Evolutionary conservation across 2,797 vertebrate genomes (phyloP).

Genomic region (Lophius americanus): DNA sequence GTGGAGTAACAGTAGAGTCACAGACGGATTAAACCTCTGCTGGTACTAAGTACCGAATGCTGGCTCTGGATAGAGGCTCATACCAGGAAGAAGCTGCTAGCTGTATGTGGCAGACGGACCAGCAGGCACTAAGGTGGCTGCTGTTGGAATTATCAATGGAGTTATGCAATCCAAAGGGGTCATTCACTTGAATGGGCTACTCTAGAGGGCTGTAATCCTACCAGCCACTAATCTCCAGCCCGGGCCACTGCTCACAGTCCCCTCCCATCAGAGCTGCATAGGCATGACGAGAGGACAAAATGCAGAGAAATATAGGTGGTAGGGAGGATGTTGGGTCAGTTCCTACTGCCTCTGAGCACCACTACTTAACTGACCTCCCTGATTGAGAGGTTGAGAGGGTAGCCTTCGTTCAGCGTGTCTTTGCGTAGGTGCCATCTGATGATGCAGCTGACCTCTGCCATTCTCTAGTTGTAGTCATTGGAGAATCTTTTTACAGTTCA

Average conservation of each 20-base stretch:
- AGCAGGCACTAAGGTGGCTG: slow-evolving; percentile 24
- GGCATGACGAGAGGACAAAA: slow-evolving; percentile 42
- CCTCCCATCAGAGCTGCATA: slow-evolving; percentile 64
- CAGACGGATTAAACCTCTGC: slow-evolving; percentile 47
- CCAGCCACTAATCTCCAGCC: slow-evolving; percentile 69
- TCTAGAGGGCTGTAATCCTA: slow-evolving; percentile 72
- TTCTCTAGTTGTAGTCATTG: no score
- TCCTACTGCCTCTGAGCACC: slow-evolving; percentile 15
- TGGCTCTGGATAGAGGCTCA: slow-evolving; percentile 14
- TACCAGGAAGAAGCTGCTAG: slow-evolving; percentile 24
- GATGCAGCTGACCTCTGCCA: no score
- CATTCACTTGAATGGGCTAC: slow-evolving; percentile 49
- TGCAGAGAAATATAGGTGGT: slow-evolving; percentile 30
- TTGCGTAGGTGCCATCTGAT: no score
- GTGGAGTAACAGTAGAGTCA: slow-evolving; percentile 35
- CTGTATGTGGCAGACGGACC: slow-evolving; percentile 24
- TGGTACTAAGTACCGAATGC: slow-evolving; percentile 30
- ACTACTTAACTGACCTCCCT: background rate
- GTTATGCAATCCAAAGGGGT: slow-evolving; percentile 63
- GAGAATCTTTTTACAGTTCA: no score
- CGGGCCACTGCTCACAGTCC: slow-evolving; percentile 65
- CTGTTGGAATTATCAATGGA: slow-evolving; percentile 56
- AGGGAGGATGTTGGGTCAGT: slow-evolving; percentile 25
- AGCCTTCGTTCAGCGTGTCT: no score
- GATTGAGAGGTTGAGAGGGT: no score